phyloP scores from a whole-genome alignment of 2,888 invertebrate species.

The Ptilodon capucinus region DNA sequence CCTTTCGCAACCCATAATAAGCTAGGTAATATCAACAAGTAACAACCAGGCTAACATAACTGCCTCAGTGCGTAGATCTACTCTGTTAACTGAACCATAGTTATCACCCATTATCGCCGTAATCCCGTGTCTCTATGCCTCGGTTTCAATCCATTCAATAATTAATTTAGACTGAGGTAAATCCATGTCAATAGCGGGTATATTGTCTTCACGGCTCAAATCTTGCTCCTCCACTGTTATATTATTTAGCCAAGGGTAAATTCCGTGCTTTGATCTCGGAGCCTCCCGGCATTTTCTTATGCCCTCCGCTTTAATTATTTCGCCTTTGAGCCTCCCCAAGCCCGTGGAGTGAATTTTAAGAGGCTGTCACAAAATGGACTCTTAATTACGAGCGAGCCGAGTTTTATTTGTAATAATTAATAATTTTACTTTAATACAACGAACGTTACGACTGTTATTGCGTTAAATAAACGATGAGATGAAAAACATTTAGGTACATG shows the following conservation, averaged over 20 bases:
- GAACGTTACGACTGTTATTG: slow-evolving; percentile 32
- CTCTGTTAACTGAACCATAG: slow-evolving; percentile 30
- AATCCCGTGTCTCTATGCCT: slow-evolving; percentile 11
- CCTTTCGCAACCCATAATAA: too few relatives aligned
- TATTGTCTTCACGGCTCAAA: slow-evolving; percentile 49
- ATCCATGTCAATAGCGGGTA: slow-evolving; percentile 44
- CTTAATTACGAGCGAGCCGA: slow-evolving; percentile 70
- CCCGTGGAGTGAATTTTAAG: slow-evolving; percentile 77
- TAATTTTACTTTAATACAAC: slow-evolving; percentile 52
- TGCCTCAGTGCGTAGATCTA: slow-evolving; percentile 16
- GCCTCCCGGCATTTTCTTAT: slow-evolving; percentile 71
- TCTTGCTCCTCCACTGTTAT: slow-evolving; percentile 43
- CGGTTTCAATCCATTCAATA: slow-evolving; percentile 35
- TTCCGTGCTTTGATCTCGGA: slow-evolving; percentile 72
- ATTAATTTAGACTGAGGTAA: slow-evolving; percentile 43
- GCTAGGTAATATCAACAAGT: too few relatives aligned
- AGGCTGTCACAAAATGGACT: slow-evolving; percentile 76
- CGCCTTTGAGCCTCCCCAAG: slow-evolving; percentile 68
- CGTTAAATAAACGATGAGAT: slow-evolving; percentile 17
- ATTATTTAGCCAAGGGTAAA: slow-evolving; percentile 69
- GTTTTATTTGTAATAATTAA: slow-evolving; percentile 77
- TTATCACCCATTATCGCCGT: slow-evolving; percentile 32
- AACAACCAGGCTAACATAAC: not conserved
- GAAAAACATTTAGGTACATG: too few relatives aligned
- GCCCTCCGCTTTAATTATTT: slow-evolving; percentile 78